Base-by-base conservation (phyloP, 2,888 invertebrate species). In the Epinotia brunnichana region DNA sequence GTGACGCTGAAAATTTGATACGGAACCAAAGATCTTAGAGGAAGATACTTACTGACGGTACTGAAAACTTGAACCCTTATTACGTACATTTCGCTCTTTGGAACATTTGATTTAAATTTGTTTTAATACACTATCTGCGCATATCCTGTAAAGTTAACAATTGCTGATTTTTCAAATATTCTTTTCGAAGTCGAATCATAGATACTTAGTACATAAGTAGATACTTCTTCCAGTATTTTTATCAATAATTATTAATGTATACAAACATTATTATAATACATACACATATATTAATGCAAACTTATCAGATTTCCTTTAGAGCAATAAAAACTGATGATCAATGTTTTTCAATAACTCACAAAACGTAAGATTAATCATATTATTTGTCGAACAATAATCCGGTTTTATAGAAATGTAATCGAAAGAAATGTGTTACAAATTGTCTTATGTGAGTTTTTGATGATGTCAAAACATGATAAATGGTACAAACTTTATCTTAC, bases 401-500 rank as follows among this genome's bases (percentile, higher is more conserved):
- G 35, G 53, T 54, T 15, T 53, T 3, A 53, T 48, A 19, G 7
- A 1, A 5, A 44, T 10, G 3, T 2, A 5, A 10, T n/a, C 0
- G 9, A 35, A 21, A 63, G 19, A 24, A 63, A 53, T 35, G n/a
- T 19, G 53, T 53, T 39, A 39, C 53, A 39, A 64, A 64, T 64
- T 39, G 35, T 7, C 13, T 54, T 39, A 21, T 63, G 19, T 29
- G 3, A 63, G 17, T 29, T 13, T 29, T 51, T 53, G 63, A 35
- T 17, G 53, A 39, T 39, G 63, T 63, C 63, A 53, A 63, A 63
- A 53, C 29, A 29, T 53, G 64, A 64, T 39, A 39, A 64, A 64
- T 54, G 64, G 39, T 64, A n/a, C 15, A 29, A 44, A 64, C 15
- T n/a, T 35, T 63, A 17, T 11, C n/a, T n/a, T 11, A 2, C 17